These are phyloP conservation scores for Dryobotodes eremita DNA, from an alignment of 2,888 invertebrate species.

Conservation along the genomic window DNA sequence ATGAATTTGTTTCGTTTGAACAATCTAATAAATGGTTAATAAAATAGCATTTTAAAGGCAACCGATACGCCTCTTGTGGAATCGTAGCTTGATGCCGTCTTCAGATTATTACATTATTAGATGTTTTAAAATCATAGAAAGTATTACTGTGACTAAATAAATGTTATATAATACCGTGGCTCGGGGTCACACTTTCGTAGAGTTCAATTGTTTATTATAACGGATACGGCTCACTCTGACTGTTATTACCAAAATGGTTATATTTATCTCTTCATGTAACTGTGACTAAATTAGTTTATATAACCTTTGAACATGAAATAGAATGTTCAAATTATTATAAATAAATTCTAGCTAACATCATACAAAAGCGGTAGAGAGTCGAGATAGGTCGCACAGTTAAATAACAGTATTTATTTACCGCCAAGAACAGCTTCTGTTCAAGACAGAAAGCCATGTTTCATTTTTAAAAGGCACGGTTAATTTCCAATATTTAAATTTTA, in stretches of 20 bases:
- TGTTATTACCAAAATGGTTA: slow-evolving; percentile 68
- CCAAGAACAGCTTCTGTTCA: slow-evolving; percentile 1
- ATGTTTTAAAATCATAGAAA: slow-evolving; percentile 75
- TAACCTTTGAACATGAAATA: slow-evolving; percentile 43
- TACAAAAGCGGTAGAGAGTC: background rate
- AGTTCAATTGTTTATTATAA: slow-evolving; percentile 77
- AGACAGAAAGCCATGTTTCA: slow-evolving; percentile 12
- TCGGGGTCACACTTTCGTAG: slow-evolving; percentile 76
- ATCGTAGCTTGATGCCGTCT: slow-evolving; percentile 62
- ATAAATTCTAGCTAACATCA: slow-evolving; percentile 33
- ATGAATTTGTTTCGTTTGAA: slow-evolving; percentile 48
- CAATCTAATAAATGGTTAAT: slow-evolving; percentile 35
- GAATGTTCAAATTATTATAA: slow-evolving; percentile 28
- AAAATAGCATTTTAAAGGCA: slow-evolving; percentile 49
- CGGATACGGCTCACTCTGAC: slow-evolving; percentile 70
- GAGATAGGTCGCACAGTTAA: slow-evolving; percentile 2
- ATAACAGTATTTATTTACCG: background rate
- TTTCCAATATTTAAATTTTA: background rate
- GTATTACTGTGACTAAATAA: slow-evolving; percentile 70
- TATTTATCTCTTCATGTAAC: slow-evolving; percentile 63
- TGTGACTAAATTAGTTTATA: slow-evolving; percentile 57
- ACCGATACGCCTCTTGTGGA: slow-evolving; percentile 60
- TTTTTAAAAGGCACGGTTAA: background rate
- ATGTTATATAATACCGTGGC: slow-evolving; percentile 74
- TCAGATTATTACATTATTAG: slow-evolving; percentile 61